A percentile compares a stretch with the other conserved stretches of the same genome.
Evolutionary conservation across 2,888 invertebrate species (phyloP).

Genomic region (Quadroppia sp.): DNA sequence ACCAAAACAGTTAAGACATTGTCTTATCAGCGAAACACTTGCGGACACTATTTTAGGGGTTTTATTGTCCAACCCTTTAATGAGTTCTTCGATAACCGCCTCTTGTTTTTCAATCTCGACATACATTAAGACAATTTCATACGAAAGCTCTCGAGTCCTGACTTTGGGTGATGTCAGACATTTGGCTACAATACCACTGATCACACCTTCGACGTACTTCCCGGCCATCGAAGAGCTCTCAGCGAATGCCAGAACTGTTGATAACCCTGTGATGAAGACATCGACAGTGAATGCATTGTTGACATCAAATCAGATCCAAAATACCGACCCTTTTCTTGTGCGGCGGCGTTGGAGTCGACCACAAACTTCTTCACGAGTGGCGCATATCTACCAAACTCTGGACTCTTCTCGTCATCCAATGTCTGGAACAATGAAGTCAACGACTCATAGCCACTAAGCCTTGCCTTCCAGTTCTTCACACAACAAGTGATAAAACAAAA

Average conservation of each 20-base stretch:
- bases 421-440: constrained; percentile 79
- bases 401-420: constrained; percentile 85
- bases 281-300: too few species aligned
- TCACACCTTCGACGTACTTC: constrained; percentile 61
- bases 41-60: constrained; percentile 91
- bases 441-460: constrained; percentile 90
- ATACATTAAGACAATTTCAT: constrained; percentile 85
- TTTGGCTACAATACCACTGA: constrained; percentile 80
- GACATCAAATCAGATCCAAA: not conserved
- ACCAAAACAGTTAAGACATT: constrained; percentile 80
- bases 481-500: constrained; percentile 1
- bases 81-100: constrained; percentile 77
- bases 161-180: constrained; percentile 86
- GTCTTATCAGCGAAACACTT: constrained; percentile 69
- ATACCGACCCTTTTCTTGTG: constrained; percentile 82
- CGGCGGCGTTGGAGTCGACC: constrained; percentile 84
- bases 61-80: constrained; percentile 91
- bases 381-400: constrained; percentile 86
- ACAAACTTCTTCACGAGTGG: constrained; percentile 92
- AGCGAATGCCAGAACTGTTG: constrained; percentile 81
- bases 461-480: constrained; percentile 79
- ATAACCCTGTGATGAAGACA: constrained; percentile 60
- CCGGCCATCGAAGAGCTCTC: constrained; percentile 79
- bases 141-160: constrained; percentile 83
- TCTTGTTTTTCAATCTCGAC: constrained; percentile 95